Evolutionary conservation across 2,888 invertebrate genomes (phyloP).

Genomic region (Oxystoma pomonae): DNA sequence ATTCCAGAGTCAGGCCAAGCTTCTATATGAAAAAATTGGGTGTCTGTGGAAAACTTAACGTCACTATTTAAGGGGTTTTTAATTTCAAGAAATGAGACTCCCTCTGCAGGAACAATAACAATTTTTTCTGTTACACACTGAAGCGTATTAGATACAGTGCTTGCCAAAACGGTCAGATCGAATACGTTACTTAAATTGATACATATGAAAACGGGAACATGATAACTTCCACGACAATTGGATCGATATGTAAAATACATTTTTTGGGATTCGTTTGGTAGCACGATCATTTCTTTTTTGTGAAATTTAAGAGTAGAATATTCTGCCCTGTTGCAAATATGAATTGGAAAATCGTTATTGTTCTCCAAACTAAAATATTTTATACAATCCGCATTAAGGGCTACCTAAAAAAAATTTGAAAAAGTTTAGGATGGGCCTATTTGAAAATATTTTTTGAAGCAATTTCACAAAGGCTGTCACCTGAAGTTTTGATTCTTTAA

Average conservation of each 20-base stretch:
- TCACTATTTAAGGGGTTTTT: slow-evolving; percentile 54
- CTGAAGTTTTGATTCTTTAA: no score
- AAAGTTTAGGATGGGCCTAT: no score
- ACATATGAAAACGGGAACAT: slow-evolving; percentile 43
- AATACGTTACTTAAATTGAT: slow-evolving; percentile 47
- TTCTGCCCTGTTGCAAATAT: slow-evolving; percentile 30
- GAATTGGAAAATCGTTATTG: slow-evolving; percentile 42
- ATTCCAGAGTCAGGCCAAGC: slow-evolving; percentile 53
- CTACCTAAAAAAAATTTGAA: slow-evolving; percentile 36
- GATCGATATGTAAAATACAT: slow-evolving; percentile 35
- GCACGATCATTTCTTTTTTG: slow-evolving; percentile 27
- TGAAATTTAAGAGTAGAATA: slow-evolving; percentile 28
- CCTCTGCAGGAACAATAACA: slow-evolving; percentile 35
- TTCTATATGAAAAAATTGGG: slow-evolving; percentile 40
- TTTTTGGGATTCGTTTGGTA: slow-evolving; percentile 22
- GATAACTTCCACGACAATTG: slow-evolving; percentile 37
- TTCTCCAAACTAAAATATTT: slow-evolving; percentile 42
- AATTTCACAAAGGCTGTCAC: no score
- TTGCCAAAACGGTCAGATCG: slow-evolving; percentile 44
- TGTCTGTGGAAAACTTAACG: slow-evolving; percentile 46
- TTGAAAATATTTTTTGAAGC: no score
- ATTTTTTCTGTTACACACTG: slow-evolving; percentile 37
- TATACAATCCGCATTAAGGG: slow-evolving; percentile 35
- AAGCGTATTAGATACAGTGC: slow-evolving; percentile 44
- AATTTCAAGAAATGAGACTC: slow-evolving; percentile 49